These are phyloP conservation scores for Probaryconus sp. DNA, from an alignment of 1,140 invertebrate species.

Conservation along the genomic window DNA sequence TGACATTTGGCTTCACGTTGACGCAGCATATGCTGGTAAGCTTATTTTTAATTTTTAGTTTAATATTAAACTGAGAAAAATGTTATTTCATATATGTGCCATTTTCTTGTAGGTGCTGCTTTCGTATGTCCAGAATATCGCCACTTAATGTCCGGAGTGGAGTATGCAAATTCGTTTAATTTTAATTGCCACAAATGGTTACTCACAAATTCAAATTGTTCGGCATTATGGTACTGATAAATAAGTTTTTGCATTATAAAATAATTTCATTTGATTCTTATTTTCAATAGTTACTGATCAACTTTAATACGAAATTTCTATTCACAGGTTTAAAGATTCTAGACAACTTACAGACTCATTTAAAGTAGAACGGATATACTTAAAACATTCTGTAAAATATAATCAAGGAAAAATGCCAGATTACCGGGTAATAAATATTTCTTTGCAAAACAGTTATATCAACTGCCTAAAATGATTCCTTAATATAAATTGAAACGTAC, in stretches of 20 bases:
- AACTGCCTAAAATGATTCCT: conserved; percentile 4
- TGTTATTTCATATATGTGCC: too few relatives aligned
- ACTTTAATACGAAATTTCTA: conserved; percentile 23
- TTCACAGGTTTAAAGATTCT: conserved; percentile 87
- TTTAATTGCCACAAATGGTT: conserved; percentile 96
- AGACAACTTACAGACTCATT: conserved; percentile 90
- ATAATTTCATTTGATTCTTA: not conserved
- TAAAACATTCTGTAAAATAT: conserved; percentile 84
- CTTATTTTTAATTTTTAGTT: not conserved
- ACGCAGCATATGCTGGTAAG: conserved; percentile 93
- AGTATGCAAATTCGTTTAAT: conserved; percentile 91
- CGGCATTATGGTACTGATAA: conserved; percentile 83
- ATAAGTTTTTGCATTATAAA: not conserved
- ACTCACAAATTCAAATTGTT: conserved; percentile 94
- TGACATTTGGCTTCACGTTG: conserved; percentile 93
- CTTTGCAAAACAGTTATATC: conserved; percentile 5
- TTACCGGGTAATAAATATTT: conserved; percentile 82
- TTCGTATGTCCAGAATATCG: conserved; percentile 94
- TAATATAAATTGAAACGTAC: too few relatives aligned
- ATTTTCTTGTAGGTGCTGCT: conserved; percentile 81
- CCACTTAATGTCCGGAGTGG: conserved; percentile 86
- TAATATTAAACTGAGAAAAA: not conserved
- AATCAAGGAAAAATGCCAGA: conserved; percentile 87
- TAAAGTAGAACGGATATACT: conserved; percentile 94
- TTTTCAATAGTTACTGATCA: not conserved